phyloP scores from a whole-genome alignment of 2,113 vertebrate species.

The Mastomys natalensis region DNA sequence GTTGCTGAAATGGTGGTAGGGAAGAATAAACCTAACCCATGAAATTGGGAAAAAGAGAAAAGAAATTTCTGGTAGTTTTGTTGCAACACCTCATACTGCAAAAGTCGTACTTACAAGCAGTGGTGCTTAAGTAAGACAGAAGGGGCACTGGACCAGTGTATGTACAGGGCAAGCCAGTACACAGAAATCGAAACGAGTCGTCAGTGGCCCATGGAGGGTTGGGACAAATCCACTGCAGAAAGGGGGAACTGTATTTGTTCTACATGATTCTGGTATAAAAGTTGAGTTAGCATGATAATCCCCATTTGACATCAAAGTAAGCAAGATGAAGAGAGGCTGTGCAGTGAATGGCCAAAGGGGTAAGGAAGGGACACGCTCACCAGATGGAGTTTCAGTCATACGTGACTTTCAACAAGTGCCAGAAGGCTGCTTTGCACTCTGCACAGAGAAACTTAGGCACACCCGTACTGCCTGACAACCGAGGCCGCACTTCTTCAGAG shows the following conservation, averaged over 20 bases:
- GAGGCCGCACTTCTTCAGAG: neutral
- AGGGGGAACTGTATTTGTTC: neutral
- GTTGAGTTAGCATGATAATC: neutral
- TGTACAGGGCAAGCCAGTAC: neutral
- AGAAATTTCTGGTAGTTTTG: neutral
- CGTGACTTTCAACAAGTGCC: conserved; percentile 28
- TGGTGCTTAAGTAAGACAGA: neutral
- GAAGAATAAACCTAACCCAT: neutral
- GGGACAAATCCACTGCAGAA: neutral
- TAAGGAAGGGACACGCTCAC: neutral
- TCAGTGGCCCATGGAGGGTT: neutral
- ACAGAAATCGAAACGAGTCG: no score
- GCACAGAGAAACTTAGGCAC: conserved; percentile 7
- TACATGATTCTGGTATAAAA: neutral
- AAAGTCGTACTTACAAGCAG: neutral
- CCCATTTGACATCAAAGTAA: neutral
- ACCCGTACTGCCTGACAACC: neutral
- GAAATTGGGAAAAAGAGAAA: neutral
- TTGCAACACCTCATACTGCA: neutral
- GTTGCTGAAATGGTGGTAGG: neutral
- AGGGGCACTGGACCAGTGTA: neutral
- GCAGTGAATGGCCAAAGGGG: neutral
- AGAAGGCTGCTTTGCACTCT: neutral
- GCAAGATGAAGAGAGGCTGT: neutral
- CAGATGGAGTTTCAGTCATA: conserved; percentile 10